Evolutionary conservation across 2,888 invertebrate genomes (phyloP).

Genomic region (Apeira syringaria): DNA sequence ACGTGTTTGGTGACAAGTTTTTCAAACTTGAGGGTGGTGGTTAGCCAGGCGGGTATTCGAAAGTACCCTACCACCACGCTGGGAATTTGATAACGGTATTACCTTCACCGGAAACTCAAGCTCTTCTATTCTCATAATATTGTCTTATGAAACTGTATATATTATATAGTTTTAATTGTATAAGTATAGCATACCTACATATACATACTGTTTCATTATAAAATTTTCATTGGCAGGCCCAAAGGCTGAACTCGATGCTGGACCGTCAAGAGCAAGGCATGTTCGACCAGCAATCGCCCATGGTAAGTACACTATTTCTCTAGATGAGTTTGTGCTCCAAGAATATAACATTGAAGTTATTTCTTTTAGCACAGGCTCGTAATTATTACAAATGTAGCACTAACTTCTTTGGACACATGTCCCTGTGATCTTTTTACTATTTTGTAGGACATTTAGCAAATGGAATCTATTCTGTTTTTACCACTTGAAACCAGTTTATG

Average conservation of each 20-base stretch:
- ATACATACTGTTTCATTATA: no score
- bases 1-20: no score
- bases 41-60: no score
- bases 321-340: conserved; percentile 25
- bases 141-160: no score
- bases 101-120: no score
- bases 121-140: no score
- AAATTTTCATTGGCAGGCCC: conserved; percentile 70
- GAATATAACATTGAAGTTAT: conserved; percentile 6
- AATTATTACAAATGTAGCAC: conserved; percentile 4
- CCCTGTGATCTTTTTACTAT: neutral
- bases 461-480: neutral
- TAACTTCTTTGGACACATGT: no score
- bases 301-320: conserved; percentile 60
- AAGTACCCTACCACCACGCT: no score
- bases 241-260: conserved; percentile 85
- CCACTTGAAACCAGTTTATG: neutral
- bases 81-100: no score
- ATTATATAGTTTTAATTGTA: no score
- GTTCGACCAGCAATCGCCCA: conserved; percentile 75
- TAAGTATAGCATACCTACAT: no score
- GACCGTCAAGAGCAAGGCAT: conserved; percentile 88
- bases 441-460: conserved; percentile 13
- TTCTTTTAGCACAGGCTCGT: conserved; percentile 20
- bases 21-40: no score